Conservation (phyloP, 2,113 vertebrate species). For the Onychostoma macrolepis region DNA sequence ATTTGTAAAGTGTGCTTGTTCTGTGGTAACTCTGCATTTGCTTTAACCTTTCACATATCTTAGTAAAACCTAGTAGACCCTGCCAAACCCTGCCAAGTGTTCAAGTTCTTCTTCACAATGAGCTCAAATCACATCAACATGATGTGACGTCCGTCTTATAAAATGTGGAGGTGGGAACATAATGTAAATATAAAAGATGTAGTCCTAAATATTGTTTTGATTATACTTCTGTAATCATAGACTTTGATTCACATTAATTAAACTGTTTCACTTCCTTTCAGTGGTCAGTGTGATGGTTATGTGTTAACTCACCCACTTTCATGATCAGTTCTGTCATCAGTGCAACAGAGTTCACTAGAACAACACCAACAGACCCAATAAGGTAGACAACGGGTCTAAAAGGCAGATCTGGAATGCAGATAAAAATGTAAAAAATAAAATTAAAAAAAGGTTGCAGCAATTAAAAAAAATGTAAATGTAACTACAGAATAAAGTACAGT, state of each 20-base stretch:
- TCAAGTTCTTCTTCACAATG: no score
- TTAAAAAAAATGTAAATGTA: neutral
- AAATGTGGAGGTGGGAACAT: neutral
- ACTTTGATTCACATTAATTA: neutral
- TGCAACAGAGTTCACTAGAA: slow-evolving; percentile 9
- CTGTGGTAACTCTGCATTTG: neutral
- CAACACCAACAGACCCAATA: neutral
- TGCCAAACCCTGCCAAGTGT: no score
- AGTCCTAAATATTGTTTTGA: neutral
- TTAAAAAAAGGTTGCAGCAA: neutral
- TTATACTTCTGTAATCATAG: neutral
- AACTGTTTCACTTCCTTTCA: neutral
- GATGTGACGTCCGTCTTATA: neutral
- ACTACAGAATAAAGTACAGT: neutral
- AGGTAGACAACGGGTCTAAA: neutral
- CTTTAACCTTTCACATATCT: neutral
- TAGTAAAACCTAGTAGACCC: no score
- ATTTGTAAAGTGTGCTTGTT: neutral
- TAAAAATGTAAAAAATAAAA: neutral
- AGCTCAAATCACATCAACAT: neutral
- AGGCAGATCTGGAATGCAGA: neutral
- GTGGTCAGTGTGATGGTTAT: neutral
- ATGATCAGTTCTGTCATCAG: slow-evolving; percentile 34
- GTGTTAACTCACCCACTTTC: slow-evolving; percentile 22
- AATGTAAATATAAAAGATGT: neutral